Conservation (phyloP, 1,140 invertebrate genomes). For the Venustaconcha ellipsiformis region DNA sequence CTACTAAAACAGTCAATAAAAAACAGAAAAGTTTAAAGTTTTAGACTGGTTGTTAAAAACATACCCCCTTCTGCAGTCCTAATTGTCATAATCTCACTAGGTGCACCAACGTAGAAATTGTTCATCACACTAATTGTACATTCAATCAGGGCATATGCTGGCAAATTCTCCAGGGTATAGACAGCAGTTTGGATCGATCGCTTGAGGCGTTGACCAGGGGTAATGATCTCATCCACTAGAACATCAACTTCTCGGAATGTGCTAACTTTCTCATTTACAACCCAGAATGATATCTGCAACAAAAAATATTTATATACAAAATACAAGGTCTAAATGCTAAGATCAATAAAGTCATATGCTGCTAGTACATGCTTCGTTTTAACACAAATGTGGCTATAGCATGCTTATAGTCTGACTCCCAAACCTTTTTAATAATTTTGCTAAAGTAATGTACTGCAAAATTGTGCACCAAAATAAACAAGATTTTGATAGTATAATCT, state of each 20-base stretch:
- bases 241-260: slow-evolving; percentile 25
- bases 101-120: slow-evolving; percentile 47
- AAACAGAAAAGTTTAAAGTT: too few relatives aligned
- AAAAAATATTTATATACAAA: not conserved
- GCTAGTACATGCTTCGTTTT: too few relatives aligned
- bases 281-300: slow-evolving; percentile 25
- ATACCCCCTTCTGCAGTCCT: slow-evolving; percentile 46
- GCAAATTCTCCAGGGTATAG: slow-evolving; percentile 35
- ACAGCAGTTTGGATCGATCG: not conserved
- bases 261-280: slow-evolving; percentile 9
- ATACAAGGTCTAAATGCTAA: too few relatives aligned
- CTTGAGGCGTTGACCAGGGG: not conserved
- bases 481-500: too few relatives aligned
- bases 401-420: too few relatives aligned
- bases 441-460: too few relatives aligned
- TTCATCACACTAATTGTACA: slow-evolving; percentile 46
- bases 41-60: not conserved
- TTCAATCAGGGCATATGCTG: slow-evolving; percentile 44
- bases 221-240: slow-evolving; percentile 1
- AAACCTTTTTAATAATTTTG: too few relatives aligned
- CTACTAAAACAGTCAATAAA: too few relatives aligned
- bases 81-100: slow-evolving; percentile 39
- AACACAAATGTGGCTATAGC: too few relatives aligned
- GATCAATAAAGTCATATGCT: too few relatives aligned
- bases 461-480: too few relatives aligned